Evolutionary conservation across 2,797 vertebrate genomes (phyloP).

Genomic region (Peromyscus nudipes): DNA sequence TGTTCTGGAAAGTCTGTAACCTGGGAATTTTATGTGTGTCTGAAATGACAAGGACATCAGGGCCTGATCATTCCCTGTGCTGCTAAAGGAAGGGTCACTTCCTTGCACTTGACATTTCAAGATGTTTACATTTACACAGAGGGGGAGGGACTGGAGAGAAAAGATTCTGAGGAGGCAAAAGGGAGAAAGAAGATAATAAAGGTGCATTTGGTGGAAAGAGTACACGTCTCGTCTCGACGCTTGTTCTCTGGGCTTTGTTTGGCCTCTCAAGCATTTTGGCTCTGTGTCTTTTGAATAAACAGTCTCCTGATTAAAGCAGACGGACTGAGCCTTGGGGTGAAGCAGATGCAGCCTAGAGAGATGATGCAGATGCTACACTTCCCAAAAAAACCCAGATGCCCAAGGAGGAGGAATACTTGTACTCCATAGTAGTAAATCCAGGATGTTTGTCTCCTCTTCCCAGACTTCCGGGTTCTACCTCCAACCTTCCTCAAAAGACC

Average conservation of each 20-base stretch:
- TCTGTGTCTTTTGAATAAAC: slow-evolving; percentile 68
- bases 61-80: neutral
- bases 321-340: fast-evolving
- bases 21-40: neutral
- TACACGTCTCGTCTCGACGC: fast-evolving
- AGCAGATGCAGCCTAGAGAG: neutral
- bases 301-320: slow-evolving; percentile 66
- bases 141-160: neutral
- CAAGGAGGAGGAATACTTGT: neutral
- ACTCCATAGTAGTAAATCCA: neutral
- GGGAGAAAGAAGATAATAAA: neutral
- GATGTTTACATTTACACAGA: slow-evolving; percentile 14
- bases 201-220: neutral
- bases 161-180: neutral
- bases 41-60: neutral
- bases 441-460: neutral
- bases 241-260: neutral
- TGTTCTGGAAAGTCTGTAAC: neutral
- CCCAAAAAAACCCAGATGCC: slow-evolving; percentile 34
- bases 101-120: slow-evolving; percentile 8
- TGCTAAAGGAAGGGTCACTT: neutral
- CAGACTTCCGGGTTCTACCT: neutral
- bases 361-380: neutral
- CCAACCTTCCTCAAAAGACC: neutral
- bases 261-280: neutral